Percentiles rank a stretch among this genome's conserved stretches.
These are phyloP conservation scores for Pseudomyrmex dendroicus DNA, from an alignment of 1,140 invertebrate genomes.

Conservation along the genomic window DNA sequence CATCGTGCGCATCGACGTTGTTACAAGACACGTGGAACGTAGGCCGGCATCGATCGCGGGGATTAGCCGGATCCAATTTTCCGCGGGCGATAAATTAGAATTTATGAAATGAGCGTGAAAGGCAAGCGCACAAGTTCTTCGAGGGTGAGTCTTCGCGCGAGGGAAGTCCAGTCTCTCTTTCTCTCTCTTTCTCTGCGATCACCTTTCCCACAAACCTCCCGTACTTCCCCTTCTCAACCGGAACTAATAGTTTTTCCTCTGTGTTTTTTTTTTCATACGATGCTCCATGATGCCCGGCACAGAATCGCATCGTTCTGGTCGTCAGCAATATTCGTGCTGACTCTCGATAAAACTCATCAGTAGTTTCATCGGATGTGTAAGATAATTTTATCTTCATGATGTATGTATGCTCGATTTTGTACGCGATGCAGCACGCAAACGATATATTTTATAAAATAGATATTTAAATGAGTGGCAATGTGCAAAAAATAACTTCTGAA, in stretches of 20 bases:
- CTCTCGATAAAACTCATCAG: constrained; percentile 41
- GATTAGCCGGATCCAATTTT: constrained; percentile 76
- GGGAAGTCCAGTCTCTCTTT: constrained; percentile 57
- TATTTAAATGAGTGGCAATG: not conserved
- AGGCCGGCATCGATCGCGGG: constrained; percentile 68
- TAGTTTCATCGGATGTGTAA: not conserved
- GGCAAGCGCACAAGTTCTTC: constrained; percentile 60
- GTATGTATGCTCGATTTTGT: not conserved
- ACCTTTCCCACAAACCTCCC: constrained; percentile 57
- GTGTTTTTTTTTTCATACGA: constrained; percentile 71
- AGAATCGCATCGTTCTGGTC: constrained; percentile 75
- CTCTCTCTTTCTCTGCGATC: constrained; percentile 38
- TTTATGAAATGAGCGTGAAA: constrained; percentile 76
- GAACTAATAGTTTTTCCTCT: constrained; percentile 79
- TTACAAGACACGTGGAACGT: constrained; percentile 56
- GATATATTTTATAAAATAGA: not conserved
- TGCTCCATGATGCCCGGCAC: constrained; percentile 57
- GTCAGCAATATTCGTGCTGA: constrained; percentile 69
- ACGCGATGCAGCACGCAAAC: not conserved
- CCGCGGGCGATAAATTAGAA: constrained; percentile 76
- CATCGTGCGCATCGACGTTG: constrained; percentile 63
- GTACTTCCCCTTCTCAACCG: constrained; percentile 64
- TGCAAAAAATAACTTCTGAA: not conserved
- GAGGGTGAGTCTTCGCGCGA: constrained; percentile 68
- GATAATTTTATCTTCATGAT: constrained; percentile 29